phyloP scores from a whole-genome alignment of 2,888 invertebrate species.

The Meganola albula region DNA sequence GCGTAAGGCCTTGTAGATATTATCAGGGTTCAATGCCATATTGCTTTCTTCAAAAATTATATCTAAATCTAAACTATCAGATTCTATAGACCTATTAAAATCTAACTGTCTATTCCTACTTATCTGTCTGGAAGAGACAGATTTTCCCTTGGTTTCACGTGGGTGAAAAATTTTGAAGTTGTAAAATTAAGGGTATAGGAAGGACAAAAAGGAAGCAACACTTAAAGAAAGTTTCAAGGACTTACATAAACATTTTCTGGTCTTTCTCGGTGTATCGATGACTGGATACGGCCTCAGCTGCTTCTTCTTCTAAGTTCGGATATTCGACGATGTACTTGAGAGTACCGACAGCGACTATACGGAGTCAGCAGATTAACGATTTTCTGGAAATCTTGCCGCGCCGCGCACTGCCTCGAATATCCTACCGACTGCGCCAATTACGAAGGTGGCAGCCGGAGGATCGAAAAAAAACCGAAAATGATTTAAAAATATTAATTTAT shows the following conservation, averaged over 20 bases:
- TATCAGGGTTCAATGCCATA: background rate
- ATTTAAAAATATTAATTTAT: too few relatives aligned
- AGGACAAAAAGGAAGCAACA: slow-evolving; percentile 1
- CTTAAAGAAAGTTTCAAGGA: background rate
- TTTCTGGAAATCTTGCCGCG: background rate
- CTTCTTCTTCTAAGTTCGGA: background rate
- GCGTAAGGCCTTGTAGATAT: background rate
- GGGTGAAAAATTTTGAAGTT: slow-evolving; percentile 1
- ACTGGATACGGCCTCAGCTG: background rate
- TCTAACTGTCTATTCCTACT: background rate
- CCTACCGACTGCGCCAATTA: slow-evolving; percentile 3
- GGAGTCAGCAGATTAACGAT: too few relatives aligned
- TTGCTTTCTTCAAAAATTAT: background rate
- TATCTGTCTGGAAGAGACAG: background rate
- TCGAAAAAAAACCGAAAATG: slow-evolving; percentile 1
- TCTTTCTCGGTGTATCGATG: background rate
- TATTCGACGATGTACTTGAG: background rate
- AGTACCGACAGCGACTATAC: too few relatives aligned
- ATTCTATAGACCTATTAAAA: background rate
- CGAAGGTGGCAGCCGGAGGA: background rate
- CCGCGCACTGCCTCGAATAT: slow-evolving; percentile 4
- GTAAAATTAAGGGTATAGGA: too few relatives aligned
- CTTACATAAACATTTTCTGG: too few relatives aligned
- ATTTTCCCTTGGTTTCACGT: background rate
- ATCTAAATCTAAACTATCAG: background rate